A percentile compares a stretch with the other conserved stretches of the same genome.
Evolutionary conservation across 2,113 vertebrate species (phyloP).

Genomic region (Butorides virescens): DNA sequence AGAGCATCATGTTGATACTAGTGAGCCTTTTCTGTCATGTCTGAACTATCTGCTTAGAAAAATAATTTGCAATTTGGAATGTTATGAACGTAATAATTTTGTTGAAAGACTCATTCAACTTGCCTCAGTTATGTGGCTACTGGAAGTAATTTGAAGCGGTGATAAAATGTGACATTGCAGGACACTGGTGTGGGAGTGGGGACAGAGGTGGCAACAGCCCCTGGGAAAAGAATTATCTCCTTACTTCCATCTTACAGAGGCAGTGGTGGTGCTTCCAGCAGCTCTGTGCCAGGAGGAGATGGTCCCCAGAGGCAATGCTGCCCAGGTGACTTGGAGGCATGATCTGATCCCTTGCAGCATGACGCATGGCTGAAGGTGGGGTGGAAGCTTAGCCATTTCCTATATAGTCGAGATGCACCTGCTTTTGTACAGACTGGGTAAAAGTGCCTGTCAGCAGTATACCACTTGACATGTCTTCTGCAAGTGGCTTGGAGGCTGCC

Average conservation of each 20-base stretch:
- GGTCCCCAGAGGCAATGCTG: not conserved
- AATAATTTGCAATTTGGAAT: not conserved
- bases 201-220: not conserved
- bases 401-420: not conserved
- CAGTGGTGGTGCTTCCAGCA: not conserved
- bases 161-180: not conserved
- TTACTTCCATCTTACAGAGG: not conserved
- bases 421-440: not conserved
- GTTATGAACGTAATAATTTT: not conserved
- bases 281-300: not conserved
- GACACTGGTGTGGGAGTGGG: not conserved
- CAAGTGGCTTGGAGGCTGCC: not conserved
- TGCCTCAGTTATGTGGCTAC: not conserved
- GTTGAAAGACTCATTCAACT: not conserved
- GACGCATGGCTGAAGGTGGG: not conserved
- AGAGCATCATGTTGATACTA: rapidly evolving
- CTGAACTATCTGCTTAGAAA: not conserved
- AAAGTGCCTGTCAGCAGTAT: not conserved
- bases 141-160: not conserved
- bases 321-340: not conserved
- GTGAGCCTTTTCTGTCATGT: not conserved
- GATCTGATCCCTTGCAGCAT: not conserved
- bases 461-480: not conserved
- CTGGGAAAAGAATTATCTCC: not conserved
- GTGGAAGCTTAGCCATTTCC: not conserved